Conservation (phyloP, 2,113 vertebrate genomes). For the Paraplagusia blochii region DNA sequence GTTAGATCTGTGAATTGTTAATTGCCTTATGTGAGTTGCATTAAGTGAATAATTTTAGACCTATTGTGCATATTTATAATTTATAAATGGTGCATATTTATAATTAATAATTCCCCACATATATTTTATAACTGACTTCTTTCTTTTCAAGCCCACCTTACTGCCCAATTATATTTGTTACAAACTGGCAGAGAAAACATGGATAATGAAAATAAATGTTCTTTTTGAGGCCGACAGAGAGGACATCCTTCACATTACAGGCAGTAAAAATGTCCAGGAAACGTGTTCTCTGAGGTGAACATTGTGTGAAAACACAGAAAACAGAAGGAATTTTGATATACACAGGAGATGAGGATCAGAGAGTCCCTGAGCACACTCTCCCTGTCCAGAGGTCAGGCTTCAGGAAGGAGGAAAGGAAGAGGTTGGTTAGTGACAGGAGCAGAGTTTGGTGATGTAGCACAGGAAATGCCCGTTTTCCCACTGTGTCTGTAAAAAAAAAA, state of each 20-base stretch:
- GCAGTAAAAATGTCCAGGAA: conserved; percentile 32
- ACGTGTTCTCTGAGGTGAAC: conserved; percentile 25
- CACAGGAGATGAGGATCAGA: conserved; percentile 54
- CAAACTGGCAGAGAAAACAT: conserved; percentile 2
- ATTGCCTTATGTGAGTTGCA: no score
- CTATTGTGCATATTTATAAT: no score
- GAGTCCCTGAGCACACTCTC: conserved; percentile 74
- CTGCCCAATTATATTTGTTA: background rate
- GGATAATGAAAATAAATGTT: conserved; percentile 3
- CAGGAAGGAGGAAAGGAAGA: conserved; percentile 16
- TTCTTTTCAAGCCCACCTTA: no score
- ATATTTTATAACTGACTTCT: no score
- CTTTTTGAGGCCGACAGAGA: conserved; percentile 18
- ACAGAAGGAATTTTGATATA: conserved; percentile 10
- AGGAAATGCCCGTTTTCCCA: conserved; percentile 17
- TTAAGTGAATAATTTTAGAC: no score
- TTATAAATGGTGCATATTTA: no score
- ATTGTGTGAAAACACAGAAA: conserved; percentile 43
- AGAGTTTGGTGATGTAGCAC: conserved; percentile 29
- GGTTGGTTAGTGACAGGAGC: conserved; percentile 22
- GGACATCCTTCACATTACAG: conserved; percentile 16
- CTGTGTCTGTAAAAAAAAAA: conserved; percentile 10
- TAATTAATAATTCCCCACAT: no score
- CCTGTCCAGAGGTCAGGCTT: conserved; percentile 38
- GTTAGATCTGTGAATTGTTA: no score